Conservation (phyloP, 2,113 vertebrate species). For the Hoplias malabaricus region DNA sequence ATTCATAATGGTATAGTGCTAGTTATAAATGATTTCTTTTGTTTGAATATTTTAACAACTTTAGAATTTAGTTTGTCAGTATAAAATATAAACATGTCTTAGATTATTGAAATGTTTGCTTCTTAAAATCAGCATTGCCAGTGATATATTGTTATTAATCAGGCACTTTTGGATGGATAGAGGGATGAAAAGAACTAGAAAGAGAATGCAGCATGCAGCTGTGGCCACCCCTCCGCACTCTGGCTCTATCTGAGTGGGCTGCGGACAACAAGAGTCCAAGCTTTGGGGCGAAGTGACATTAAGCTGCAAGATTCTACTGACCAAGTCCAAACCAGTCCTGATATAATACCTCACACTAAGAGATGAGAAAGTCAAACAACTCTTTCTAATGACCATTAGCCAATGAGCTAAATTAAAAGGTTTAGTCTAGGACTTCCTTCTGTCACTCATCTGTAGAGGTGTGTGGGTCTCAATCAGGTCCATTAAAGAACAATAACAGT, state of each 20-base stretch:
- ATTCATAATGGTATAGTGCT: too few species aligned
- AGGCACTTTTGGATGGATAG: not conserved
- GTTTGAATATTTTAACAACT: too few species aligned
- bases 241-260: conserved; percentile 45
- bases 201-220: conserved; percentile 38
- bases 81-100: too few species aligned
- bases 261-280: not conserved
- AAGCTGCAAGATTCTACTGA: conserved; percentile 36
- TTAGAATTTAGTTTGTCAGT: too few species aligned
- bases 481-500: conserved; percentile 20
- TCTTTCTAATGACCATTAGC: conserved; percentile 35
- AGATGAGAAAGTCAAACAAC: conserved; percentile 30
- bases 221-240: not conserved
- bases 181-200: not conserved
- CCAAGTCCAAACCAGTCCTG: conserved; percentile 32
- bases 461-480: not conserved
- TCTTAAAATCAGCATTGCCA: not conserved
- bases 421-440: conserved; percentile 32
- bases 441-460: conserved; percentile 30
- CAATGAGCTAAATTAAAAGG: conserved; percentile 29
- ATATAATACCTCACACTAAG: conserved; percentile 26
- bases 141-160: too few species aligned
- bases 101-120: too few species aligned
- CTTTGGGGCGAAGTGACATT: conserved; percentile 47
- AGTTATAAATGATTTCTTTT: too few species aligned